phyloP scores from a whole-genome alignment of 2,797 vertebrate species.

The Typhlichthys eigenmanni region DNA sequence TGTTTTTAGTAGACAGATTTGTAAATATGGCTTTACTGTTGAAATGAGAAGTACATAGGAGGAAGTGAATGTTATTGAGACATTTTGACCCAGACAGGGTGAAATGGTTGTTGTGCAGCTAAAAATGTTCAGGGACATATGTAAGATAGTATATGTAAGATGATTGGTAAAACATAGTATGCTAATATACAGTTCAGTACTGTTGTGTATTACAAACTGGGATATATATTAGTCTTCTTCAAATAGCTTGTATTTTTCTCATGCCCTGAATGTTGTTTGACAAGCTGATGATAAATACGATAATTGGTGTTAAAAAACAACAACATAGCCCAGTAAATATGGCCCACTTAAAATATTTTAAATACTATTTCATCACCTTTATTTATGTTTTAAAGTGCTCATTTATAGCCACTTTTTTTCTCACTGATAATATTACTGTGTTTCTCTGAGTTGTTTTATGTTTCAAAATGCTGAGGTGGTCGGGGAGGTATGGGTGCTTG shows the following conservation, averaged over 20 bases:
- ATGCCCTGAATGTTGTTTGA: not conserved
- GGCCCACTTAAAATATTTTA: too few relatives aligned
- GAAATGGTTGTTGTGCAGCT: slow-evolving; percentile 66
- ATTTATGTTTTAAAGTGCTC: slow-evolving; percentile 49
- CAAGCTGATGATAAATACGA: not conserved
- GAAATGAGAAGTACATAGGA: slow-evolving; percentile 78
- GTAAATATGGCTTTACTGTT: slow-evolving; percentile 55
- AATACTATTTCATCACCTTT: too few relatives aligned
- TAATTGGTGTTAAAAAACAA: slow-evolving; percentile 13
- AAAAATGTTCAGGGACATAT: too few relatives aligned
- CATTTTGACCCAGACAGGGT: slow-evolving; percentile 75
- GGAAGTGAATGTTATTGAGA: slow-evolving; percentile 75
- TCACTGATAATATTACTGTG: slow-evolving; percentile 46
- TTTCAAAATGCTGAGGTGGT: slow-evolving; percentile 13
- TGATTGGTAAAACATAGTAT: too few relatives aligned
- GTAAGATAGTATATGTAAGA: too few relatives aligned
- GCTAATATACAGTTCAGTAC: too few relatives aligned
- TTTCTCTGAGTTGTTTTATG: slow-evolving; percentile 23
- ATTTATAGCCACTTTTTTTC: slow-evolving; percentile 46
- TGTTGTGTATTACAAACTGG: too few relatives aligned
- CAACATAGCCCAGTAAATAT: too few relatives aligned
- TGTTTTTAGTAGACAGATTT: slow-evolving; percentile 62
- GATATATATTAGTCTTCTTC: too few relatives aligned
- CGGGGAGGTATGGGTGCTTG: slow-evolving; percentile 25
- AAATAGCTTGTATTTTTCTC: too few relatives aligned